Base-by-base conservation (phyloP, 2,888 invertebrate species). In the Stegophylla sp. region DNA sequence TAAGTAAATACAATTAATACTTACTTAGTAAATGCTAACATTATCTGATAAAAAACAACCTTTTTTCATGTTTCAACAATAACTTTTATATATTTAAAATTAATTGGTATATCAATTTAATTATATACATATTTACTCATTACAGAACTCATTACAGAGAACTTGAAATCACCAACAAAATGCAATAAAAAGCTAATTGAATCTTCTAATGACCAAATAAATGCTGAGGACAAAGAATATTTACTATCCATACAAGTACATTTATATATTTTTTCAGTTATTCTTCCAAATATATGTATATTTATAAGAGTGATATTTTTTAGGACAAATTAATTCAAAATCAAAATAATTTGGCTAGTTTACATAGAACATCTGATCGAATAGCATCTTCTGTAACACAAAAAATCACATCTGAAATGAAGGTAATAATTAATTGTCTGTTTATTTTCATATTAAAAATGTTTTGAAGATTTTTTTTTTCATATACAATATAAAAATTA, bases 331-430 rank as follows among this genome's bases (percentile, higher is more conserved):
- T 79, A 61, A 12, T 79, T 13, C 61, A 48, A 3, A 34, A 15
- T 23, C 48, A 79, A 79, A 71, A 71, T 61, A 48, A 79, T 41
- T 71, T 79, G 7, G 23, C n/a, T n/a, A 23, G 48, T 17, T 51
- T 79, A 41, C 48, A 79, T 3, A 61, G 23, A 41, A 61, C 48
- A 61, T 71, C 71, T 69, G 61, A 79, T 63, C 61, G 71, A 41
- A 61, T 79, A 48, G 61, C 71, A 34, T 61, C 79, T 48, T 71
- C 79, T 45, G 71, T 79, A n/a, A 71, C 79, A 41, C 79, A 79
- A 71, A 79, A 79, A 51, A 71, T 79, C 3, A 61, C 71, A 9
- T 79, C 71, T 10, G 61, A 79, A 12, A 79, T 79, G n/a, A 79
- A 79, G 71, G 79, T 79, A 17, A 41, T 20, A 41, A 34, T 34